Evolutionary conservation across 2,797 vertebrate genomes (phyloP).

Genomic region (Alauda arvensis): DNA sequence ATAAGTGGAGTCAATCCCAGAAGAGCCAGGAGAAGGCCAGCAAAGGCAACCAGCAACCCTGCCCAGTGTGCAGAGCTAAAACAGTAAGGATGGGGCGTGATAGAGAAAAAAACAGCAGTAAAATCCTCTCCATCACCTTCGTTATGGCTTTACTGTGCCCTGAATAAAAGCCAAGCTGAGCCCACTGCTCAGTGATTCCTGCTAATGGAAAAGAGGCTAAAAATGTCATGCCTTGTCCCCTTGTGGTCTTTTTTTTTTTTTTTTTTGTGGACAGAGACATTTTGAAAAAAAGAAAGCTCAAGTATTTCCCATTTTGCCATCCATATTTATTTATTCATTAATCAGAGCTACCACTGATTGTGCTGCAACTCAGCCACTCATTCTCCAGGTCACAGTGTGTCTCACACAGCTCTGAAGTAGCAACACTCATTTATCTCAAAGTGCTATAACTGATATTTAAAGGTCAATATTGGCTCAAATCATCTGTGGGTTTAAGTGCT

Average conservation of each 20-base stretch:
- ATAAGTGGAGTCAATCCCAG: neutral
- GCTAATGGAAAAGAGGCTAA: neutral
- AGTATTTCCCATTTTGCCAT: neutral
- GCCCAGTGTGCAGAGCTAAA: neutral
- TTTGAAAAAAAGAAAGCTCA: neutral
- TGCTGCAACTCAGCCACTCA: neutral
- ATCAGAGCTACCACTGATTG: neutral
- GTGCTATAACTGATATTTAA: slow-evolving; percentile 54
- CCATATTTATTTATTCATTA: slow-evolving; percentile 18
- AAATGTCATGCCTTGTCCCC: neutral
- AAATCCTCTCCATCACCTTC: neutral
- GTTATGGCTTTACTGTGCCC: neutral
- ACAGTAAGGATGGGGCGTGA: neutral
- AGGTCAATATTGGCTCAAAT: slow-evolving; percentile 51
- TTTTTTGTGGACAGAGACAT: neutral
- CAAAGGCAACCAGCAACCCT: neutral
- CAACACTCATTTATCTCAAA: slow-evolving; percentile 37
- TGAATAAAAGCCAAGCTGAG: neutral
- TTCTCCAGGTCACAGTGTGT: neutral
- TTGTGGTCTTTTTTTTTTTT: neutral
- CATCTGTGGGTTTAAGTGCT: slow-evolving; percentile 7
- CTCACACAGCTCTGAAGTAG: slow-evolving; percentile 8
- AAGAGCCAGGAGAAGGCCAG: neutral
- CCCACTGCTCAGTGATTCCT: neutral
- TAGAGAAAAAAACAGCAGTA: neutral